Evolutionary conservation across 2,113 vertebrate species (phyloP).

Genomic region (Proterorhinus semilunaris): DNA sequence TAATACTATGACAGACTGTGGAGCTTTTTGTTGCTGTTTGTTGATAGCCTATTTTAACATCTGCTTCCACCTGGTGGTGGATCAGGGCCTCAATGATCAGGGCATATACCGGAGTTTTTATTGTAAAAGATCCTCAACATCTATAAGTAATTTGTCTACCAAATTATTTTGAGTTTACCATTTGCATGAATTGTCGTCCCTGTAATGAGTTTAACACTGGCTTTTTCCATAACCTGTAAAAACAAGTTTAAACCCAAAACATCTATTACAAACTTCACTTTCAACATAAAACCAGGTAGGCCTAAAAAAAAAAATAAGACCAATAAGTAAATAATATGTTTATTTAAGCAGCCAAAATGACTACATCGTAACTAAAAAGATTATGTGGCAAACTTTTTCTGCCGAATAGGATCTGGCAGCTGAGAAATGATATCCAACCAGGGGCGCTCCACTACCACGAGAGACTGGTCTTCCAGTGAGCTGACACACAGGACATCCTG

Average conservation of each 20-base stretch:
- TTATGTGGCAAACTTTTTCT: conserved; percentile 96
- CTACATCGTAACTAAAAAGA: conserved; percentile 6
- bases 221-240: background rate
- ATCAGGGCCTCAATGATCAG: too few species aligned
- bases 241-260: background rate
- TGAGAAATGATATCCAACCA: conserved; percentile 84
- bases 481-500: conserved; percentile 85
- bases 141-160: background rate
- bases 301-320: background rate
- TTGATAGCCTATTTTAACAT: background rate
- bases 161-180: background rate
- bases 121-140: background rate
- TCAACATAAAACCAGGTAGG: background rate
- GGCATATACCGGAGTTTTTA: background rate
- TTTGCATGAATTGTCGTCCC: too few species aligned
- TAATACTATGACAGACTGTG: too few species aligned
- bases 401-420: conserved; percentile 86
- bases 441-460: conserved; percentile 91
- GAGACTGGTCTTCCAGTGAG: conserved; percentile 82
- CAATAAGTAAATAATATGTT: background rate
- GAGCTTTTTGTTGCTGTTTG: too few species aligned
- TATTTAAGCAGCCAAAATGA: conserved; percentile 38
- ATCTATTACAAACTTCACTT: background rate
- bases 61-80: background rate
- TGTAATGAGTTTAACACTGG: too few species aligned